Percentiles rank a stretch among this genome's conserved stretches.
phyloP scores from a whole-genome alignment of 30 jellyfish, hydroid and myxozoan genomes.

The Aurelia aurita complex sp. Pacific region DNA sequence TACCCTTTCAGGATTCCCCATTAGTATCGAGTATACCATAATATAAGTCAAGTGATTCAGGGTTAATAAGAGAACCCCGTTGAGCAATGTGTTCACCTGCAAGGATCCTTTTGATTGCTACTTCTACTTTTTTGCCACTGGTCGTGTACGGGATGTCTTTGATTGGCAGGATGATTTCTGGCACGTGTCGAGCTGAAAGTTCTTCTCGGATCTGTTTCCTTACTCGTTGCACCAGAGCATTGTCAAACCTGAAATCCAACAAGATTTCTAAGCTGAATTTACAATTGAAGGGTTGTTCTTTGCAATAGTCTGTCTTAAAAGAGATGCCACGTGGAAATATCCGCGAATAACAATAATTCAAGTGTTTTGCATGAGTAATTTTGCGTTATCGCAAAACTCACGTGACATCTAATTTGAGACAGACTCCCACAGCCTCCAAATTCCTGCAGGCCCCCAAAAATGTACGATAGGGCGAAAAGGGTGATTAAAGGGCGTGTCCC shows the following conservation, averaged over 20 bases:
- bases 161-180: conserved; percentile 77
- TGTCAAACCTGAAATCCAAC: conserved; percentile 51
- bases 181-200: conserved; percentile 96
- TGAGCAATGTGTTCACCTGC: conserved; percentile 83
- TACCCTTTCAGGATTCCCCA: background rate
- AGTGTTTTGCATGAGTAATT: too few relatives aligned
- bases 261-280: too few relatives aligned
- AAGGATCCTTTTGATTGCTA: conserved; percentile 92
- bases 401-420: too few relatives aligned
- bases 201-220: conserved; percentile 66
- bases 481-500: too few relatives aligned
- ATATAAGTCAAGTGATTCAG: conserved; percentile 88
- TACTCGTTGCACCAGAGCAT: conserved; percentile 64
- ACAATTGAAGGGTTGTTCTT: too few relatives aligned
- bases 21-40: conserved; percentile 65
- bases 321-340: too few relatives aligned
- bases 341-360: too few relatives aligned
- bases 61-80: conserved; percentile 89
- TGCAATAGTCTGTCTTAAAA: too few relatives aligned
- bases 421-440: too few relatives aligned
- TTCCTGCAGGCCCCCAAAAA: too few relatives aligned
- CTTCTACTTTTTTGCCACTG: conserved; percentile 98
- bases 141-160: conserved; percentile 96
- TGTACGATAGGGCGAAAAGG: too few relatives aligned
- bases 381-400: too few relatives aligned